Conservation (phyloP, 53 echinoderm and acorn worm species). For the Mesocentrotus franciscanus region DNA sequence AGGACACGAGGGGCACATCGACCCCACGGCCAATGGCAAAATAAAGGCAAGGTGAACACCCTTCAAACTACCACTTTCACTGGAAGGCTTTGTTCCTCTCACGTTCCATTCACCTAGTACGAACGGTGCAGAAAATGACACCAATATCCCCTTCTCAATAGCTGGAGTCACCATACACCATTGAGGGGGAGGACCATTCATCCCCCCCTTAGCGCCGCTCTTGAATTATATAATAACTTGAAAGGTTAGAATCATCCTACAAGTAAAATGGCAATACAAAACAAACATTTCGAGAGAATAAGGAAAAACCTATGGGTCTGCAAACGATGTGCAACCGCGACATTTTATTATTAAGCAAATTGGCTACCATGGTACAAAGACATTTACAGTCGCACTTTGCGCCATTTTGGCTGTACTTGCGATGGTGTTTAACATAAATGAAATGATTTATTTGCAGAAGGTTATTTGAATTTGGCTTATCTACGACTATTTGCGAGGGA, state of each 20-base stretch:
- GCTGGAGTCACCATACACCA: not conserved
- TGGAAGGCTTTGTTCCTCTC: too few species aligned
- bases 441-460: slow-evolving; percentile 26
- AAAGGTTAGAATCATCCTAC: not conserved
- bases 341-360: not conserved
- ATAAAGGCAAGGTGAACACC: too few species aligned
- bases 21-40: too few species aligned
- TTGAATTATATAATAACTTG: not conserved
- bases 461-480: not conserved
- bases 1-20: too few species aligned
- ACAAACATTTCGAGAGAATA: not conserved
- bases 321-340: not conserved
- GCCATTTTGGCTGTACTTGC: not conserved
- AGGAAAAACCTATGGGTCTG: not conserved
- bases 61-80: too few species aligned
- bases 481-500: not conserved
- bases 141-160: too few species aligned
- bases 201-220: not conserved
- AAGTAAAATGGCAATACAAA: not conserved
- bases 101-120: too few species aligned
- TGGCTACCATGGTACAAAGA: not conserved
- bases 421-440: not conserved
- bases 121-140: too few species aligned
- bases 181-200: not conserved
- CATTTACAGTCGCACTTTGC: not conserved